Percentiles rank a stretch among this genome's conserved stretches.
Conservation (phyloP, 1,140 invertebrate species). For the Brachionus manjavacas region DNA sequence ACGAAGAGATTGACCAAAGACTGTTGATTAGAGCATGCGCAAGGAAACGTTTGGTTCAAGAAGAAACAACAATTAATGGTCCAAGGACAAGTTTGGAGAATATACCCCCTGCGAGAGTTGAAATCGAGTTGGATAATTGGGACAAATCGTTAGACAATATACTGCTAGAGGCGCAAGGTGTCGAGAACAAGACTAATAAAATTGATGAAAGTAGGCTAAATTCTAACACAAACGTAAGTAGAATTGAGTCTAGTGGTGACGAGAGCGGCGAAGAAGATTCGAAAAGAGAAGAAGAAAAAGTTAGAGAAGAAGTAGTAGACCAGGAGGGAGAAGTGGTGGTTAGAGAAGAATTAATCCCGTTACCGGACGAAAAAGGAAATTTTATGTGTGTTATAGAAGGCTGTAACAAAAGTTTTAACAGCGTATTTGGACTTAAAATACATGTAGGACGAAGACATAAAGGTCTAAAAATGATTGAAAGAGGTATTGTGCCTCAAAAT, state of each 20-base stretch:
- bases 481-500: neutral
- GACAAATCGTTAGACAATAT: neutral
- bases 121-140: neutral
- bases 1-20: neutral
- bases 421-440: neutral
- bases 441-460: neutral
- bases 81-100: neutral
- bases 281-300: neutral
- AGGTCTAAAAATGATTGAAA: neutral
- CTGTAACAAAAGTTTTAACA: neutral
- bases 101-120: neutral
- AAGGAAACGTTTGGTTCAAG: neutral
- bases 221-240: neutral
- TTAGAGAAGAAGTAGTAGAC: neutral
- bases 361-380: neutral
- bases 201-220: neutral
- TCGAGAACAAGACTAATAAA: neutral
- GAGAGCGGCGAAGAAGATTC: neutral
- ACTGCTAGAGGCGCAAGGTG: neutral
- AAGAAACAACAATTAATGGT: neutral
- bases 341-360: neutral
- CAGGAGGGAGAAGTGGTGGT: neutral
- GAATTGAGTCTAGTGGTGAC: neutral
- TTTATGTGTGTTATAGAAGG: neutral
- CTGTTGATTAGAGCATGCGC: neutral